These are phyloP conservation scores for Hemicordylus capensis DNA, from an alignment of 2,113 vertebrate genomes.

Conservation along the genomic window DNA sequence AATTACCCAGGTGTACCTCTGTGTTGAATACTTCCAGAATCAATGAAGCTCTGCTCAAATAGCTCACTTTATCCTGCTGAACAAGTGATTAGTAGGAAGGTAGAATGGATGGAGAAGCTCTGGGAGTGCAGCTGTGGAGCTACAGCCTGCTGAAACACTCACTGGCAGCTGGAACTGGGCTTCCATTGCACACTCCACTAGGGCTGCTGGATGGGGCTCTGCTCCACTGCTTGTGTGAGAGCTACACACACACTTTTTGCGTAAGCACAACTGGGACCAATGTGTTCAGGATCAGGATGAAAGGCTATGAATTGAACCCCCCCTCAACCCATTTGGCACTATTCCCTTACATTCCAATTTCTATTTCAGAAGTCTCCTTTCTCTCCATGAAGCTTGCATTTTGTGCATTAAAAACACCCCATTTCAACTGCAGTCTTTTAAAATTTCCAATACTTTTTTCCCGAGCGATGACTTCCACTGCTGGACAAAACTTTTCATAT, in stretches of 20 bases:
- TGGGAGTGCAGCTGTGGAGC: not conserved
- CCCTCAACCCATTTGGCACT: conserved; percentile 73
- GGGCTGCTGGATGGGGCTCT: not conserved
- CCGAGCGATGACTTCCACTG: conserved; percentile 91
- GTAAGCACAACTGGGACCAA: not conserved
- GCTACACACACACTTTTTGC: not conserved
- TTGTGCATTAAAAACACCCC: conserved; percentile 61
- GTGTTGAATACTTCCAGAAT: no score
- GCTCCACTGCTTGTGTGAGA: not conserved
- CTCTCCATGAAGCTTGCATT: conserved; percentile 59
- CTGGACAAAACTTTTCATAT: conserved; percentile 98
- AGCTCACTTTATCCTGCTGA: not conserved
- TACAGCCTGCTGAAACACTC: not conserved
- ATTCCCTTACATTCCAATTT: conserved; percentile 76
- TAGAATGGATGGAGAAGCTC: not conserved
- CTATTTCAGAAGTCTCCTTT: conserved; percentile 65
- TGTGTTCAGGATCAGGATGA: not conserved
- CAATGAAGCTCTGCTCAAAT: not conserved
- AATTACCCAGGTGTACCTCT: no score
- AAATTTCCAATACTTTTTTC: conserved; percentile 88
- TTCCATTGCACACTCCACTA: not conserved
- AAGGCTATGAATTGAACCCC: conserved; percentile 51
- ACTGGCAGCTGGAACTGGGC: not conserved
- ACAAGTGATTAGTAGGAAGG: not conserved
- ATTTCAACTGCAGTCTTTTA: conserved; percentile 88